Evolutionary conservation across 2,797 vertebrate genomes (phyloP), one percentile per base, ranked within the genome.

Genomic region (Rhinophrynus dorsalis): DNA sequence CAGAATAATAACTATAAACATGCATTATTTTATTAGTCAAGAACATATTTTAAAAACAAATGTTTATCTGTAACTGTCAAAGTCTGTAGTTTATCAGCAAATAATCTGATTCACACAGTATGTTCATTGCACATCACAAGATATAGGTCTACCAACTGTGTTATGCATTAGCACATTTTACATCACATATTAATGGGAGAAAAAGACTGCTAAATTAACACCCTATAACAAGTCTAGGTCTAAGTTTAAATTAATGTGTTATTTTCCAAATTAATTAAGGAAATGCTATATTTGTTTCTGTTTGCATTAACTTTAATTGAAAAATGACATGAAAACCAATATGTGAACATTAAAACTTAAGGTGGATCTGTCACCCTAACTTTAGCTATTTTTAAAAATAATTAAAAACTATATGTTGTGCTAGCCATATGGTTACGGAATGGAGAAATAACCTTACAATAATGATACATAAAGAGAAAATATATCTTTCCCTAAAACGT

Each of bases 1-100:
- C 26, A 15, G 72, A 74, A 64, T 74, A 63, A 51, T 60, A 74
- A 68, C 27, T 9, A 48, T 18, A 21, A 13, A 20, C 15, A 45
- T 3, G 18, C 32, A 9, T 35, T 10, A 45, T 15, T 17, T 56
- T 32, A n/a, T 44, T 9, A 30, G 38, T 42, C 26, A 12, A 26
- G 18, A 18, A 30, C 15, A 57, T 47, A 48, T 48, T 32, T 30
- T 30, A 40, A 5, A 30, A 44, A 65, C n/a, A 24, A 2, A 38
- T 20, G 38, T 40, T 40, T 17, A 40, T 13, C n/a, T n/a, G n/a
- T n/a, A n/a, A n/a, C n/a, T n/a, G n/a, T n/a, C 1, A 30, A 17
- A 3, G 2, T 37, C 5, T 17, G n/a, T 7, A 18, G 17, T 50
- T 30, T 8, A 48, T 3, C n/a, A 44, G 10, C n/a, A 24, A 15